Percentiles rank a stretch among this genome's conserved stretches.
Evolutionary conservation across 2,113 vertebrate species (phyloP).

Genomic region (Pedionomus torquatus): DNA sequence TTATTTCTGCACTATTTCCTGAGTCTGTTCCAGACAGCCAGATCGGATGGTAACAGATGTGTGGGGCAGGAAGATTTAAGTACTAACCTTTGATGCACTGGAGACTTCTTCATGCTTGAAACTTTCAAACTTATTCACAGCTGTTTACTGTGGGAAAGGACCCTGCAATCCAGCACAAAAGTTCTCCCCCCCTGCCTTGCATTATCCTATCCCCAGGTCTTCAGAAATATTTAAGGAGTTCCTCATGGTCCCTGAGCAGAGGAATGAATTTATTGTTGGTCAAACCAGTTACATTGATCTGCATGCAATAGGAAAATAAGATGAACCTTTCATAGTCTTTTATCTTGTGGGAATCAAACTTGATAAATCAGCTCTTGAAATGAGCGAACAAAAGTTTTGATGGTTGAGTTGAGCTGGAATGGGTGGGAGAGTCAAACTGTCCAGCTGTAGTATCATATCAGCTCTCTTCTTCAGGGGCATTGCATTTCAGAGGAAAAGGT

Average conservation of each 20-base stretch:
- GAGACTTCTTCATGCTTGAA: background rate
- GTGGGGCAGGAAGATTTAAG: background rate
- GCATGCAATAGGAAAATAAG: background rate
- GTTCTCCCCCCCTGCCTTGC: background rate
- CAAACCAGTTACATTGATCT: background rate
- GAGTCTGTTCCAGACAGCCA: background rate
- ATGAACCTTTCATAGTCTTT: background rate
- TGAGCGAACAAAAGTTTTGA: background rate
- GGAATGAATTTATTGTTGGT: background rate
- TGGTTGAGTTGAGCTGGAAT: background rate
- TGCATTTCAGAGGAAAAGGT: background rate
- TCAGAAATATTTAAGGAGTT: background rate
- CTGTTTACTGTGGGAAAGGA: background rate
- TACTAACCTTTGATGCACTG: background rate
- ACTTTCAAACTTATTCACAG: background rate
- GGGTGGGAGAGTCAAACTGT: background rate
- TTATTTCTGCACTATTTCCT: background rate
- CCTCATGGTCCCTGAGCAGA: background rate
- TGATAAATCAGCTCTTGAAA: background rate
- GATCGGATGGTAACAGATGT: background rate
- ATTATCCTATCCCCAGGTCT: background rate
- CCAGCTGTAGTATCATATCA: background rate
- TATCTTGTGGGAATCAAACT: background rate
- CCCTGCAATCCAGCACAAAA: background rate
- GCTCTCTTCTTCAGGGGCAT: background rate